phyloP scores from a whole-genome alignment of 1,140 invertebrate genomes.

The Helicoverpa armigera region DNA sequence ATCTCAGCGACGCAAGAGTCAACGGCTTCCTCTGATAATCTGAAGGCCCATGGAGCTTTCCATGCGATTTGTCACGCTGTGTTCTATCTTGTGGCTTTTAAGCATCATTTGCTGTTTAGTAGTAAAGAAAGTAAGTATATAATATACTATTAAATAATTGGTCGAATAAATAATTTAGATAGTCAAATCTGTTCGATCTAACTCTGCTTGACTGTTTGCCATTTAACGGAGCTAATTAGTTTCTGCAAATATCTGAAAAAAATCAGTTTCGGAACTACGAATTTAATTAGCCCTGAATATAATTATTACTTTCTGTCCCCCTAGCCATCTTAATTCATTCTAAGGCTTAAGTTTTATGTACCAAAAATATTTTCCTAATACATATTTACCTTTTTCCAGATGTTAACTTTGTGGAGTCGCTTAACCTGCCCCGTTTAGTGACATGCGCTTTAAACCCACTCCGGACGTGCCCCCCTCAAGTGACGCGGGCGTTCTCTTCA shows the following conservation, averaged over 20 bases:
- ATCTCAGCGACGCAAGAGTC: conserved; percentile 82
- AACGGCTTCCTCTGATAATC: conserved; percentile 69
- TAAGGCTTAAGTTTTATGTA: too few species aligned
- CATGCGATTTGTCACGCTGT: conserved; percentile 96
- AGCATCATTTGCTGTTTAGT: conserved; percentile 93
- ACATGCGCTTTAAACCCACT: conserved; percentile 95
- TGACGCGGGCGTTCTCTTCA: conserved; percentile 94
- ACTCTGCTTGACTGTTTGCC: too few species aligned
- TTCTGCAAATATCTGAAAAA: too few species aligned
- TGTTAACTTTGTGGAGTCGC: conserved; percentile 91
- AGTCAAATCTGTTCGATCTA: too few species aligned
- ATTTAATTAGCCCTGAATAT: too few species aligned
- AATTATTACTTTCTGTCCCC: too few species aligned
- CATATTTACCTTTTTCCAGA: conserved; percentile 84
- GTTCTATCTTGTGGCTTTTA: conserved; percentile 96
- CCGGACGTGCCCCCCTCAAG: conserved; percentile 90
- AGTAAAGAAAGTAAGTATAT: conserved; percentile 90
- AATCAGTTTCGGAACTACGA: too few species aligned
- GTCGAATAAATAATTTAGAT: too few species aligned
- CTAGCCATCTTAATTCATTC: too few species aligned
- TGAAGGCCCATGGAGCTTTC: conserved; percentile 93
- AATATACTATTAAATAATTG: not conserved
- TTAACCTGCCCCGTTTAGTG: conserved; percentile 94
- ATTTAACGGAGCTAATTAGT: too few species aligned
- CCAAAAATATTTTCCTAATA: too few species aligned